Conservation (phyloP, 2,888 invertebrate genomes). For the Nipponacmea schrenckii region DNA sequence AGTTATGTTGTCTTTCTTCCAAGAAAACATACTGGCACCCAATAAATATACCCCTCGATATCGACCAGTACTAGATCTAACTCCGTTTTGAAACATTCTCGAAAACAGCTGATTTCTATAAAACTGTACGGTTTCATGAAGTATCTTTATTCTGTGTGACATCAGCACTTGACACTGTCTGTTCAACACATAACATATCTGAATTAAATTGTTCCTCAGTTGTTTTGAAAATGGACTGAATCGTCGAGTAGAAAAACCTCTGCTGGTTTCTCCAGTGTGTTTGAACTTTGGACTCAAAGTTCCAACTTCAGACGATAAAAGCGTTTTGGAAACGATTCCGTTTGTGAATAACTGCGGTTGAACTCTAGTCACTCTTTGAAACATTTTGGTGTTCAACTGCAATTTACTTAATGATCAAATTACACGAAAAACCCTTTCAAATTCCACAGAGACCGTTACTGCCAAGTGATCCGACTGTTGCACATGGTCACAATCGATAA, state of each 20-base stretch:
- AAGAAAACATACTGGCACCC: conserved; percentile 56
- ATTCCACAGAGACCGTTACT: too few species aligned
- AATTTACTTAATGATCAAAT: too few species aligned
- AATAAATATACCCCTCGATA: conserved; percentile 36
- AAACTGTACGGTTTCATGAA: conserved; percentile 46
- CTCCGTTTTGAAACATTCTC: conserved; percentile 34
- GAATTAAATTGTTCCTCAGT: conserved; percentile 35
- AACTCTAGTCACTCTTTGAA: too few species aligned
- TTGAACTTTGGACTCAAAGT: too few species aligned
- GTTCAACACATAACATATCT: conserved; percentile 39
- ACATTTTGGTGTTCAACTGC: too few species aligned
- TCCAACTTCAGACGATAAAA: too few species aligned
- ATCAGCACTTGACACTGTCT: conserved; percentile 57
- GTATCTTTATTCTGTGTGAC: conserved; percentile 50
- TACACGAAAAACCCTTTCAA: too few species aligned
- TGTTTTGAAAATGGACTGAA: not conserved
- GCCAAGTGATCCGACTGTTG: too few species aligned
- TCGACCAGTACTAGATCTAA: conserved; percentile 36
- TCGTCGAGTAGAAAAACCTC: not conserved
- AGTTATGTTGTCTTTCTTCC: conserved; percentile 55
- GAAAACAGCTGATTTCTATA: conserved; percentile 37
- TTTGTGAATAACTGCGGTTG: too few species aligned
- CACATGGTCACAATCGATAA: too few species aligned
- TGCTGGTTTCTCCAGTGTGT: not conserved
- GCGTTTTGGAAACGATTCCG: too few species aligned